Conservation (phyloP, 1,140 invertebrate species). For the Drosophila nasuta region DNA sequence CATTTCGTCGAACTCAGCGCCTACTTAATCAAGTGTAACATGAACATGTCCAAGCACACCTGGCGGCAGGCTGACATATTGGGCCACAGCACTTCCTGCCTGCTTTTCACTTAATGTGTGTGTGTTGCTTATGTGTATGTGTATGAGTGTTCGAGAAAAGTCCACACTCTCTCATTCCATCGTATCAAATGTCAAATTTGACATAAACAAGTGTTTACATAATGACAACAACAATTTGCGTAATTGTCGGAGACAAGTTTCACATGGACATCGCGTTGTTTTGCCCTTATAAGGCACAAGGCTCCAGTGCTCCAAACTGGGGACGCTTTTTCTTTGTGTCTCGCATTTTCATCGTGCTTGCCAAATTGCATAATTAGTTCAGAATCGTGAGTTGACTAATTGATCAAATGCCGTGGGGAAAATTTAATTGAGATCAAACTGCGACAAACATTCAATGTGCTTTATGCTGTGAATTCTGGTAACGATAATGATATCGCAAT, state of each 20-base stretch:
- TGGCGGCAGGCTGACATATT: conserved; percentile 67
- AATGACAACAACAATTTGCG: conserved; percentile 82
- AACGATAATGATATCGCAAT: no score
- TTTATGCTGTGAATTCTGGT: background rate
- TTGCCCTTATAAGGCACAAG: conserved; percentile 3
- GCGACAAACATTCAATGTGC: background rate
- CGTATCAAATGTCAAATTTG: conserved; percentile 82
- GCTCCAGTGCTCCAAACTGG: conserved; percentile 4
- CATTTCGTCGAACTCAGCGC: conserved; percentile 80
- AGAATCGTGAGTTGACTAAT: conserved; percentile 53
- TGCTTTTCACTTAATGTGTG: conserved; percentile 1
- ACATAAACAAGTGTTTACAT: conserved; percentile 82
- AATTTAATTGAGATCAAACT: background rate
- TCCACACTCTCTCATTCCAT: conserved; percentile 19
- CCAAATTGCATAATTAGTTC: conserved; percentile 42
- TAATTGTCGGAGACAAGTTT: conserved; percentile 70
- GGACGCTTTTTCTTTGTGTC: conserved; percentile 29
- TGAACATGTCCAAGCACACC: conserved; percentile 69
- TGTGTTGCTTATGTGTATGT: background rate
- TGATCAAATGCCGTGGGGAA: conserved; percentile 39
- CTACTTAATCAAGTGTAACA: conserved; percentile 81
- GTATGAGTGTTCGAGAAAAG: no score
- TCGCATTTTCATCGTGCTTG: conserved; percentile 22
- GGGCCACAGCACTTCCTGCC: conserved; percentile 15
- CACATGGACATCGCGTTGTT: conserved; percentile 11